These are phyloP conservation scores for Chaenocephalus aceratus DNA, from an alignment of 2,113 vertebrate species.

Conservation along the genomic window DNA sequence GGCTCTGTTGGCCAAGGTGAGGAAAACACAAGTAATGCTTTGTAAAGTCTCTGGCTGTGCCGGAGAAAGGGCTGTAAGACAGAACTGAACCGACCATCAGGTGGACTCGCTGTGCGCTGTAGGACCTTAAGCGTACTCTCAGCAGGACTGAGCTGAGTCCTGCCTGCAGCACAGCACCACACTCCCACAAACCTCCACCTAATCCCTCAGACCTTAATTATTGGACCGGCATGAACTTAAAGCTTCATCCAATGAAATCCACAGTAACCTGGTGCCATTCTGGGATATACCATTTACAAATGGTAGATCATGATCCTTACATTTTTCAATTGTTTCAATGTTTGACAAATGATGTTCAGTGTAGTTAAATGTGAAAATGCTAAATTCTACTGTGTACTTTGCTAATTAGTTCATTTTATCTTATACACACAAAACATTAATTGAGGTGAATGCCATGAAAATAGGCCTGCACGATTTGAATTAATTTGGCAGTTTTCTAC, in stretches of 20 bases:
- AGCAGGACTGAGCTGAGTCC: conserved; percentile 38
- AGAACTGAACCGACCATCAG: conserved; percentile 26
- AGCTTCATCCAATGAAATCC: conserved; percentile 10
- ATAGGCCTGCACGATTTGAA: too few relatives aligned
- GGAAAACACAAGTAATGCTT: conserved; percentile 30
- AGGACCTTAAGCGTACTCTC: conserved; percentile 45
- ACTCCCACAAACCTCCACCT: conserved; percentile 19
- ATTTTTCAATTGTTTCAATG: too few relatives aligned
- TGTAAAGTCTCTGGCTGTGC: conserved; percentile 31
- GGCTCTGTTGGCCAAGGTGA: not conserved
- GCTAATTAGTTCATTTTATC: too few relatives aligned
- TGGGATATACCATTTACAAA: not conserved
- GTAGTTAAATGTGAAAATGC: too few relatives aligned
- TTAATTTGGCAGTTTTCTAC: not conserved
- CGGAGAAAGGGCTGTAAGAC: conserved; percentile 14
- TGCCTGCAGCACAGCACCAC: conserved; percentile 39
- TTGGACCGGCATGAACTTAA: conserved; percentile 39
- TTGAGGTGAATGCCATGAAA: too few relatives aligned
- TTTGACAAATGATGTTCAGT: too few relatives aligned
- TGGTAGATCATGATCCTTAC: too few relatives aligned
- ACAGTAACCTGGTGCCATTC: not conserved
- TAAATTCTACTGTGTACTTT: too few relatives aligned
- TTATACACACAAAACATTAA: too few relatives aligned
- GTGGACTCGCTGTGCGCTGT: conserved; percentile 15
- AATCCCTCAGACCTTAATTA: conserved; percentile 58